Evolutionary conservation across 1,140 invertebrate genomes (phyloP), one percentile per base, ranked within the genome.

Genomic region (Prorops nasuta): DNA sequence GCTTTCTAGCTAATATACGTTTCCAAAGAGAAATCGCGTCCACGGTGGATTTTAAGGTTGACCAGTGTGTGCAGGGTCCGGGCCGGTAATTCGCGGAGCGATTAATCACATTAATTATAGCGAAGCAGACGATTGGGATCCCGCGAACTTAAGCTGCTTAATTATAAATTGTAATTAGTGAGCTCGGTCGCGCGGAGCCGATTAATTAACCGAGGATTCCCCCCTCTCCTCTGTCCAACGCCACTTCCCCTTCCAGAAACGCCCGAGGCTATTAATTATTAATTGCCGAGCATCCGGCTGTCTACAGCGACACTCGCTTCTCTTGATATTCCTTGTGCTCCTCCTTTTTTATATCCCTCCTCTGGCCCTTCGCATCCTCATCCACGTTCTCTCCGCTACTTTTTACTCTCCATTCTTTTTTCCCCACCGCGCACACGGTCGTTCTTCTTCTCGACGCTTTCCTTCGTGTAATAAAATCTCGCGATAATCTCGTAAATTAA

Each of bases 141-240:
- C 49, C 49, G 46, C 57, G 58, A 66, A 63, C 64, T 69, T 63
- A 54, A 67, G 59, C 61, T 69, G 59, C 56, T 75, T 75, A 73
- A 75, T 75, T 75, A 72, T 74, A 74, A 75, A 74, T 71, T 72
- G 72, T 75, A 75, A 75, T 75, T 74, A 75, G 66, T 62, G 63
- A 59, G 63, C 48, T 53, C 50, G 56, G 64, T 59, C 59, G 55
- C 58, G 63, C 56, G 62, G 65, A 57, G 43, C 64, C 70, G 67
- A 72, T 75, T 74, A 72, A 75, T 75, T 72, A 75, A 72, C 62
- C 53, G 58, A 51, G 54, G 40, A 22, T 35, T 21, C 43, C 37
- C 63, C 63, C 56, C 40, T 53, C 60, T 54, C 62, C 58, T 60
- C 61, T 55, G 60, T 54, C 60, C 51, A 24, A 36, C 51, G 40